These are phyloP conservation scores for Theodoxus fluviatilis DNA, from an alignment of 2,888 invertebrate species.

Conservation along the genomic window DNA sequence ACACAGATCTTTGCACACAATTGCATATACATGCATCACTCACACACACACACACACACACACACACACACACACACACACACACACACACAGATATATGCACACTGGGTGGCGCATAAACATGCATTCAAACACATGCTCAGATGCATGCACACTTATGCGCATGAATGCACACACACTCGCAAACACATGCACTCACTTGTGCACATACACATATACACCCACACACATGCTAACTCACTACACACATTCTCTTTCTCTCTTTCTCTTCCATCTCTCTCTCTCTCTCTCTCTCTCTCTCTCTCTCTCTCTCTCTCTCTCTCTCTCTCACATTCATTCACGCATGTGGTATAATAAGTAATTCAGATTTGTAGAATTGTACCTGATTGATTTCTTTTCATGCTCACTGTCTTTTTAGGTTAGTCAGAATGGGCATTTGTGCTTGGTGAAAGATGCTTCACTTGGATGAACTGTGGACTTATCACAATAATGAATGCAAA, in stretches of 20 bases:
- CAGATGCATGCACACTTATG: background rate
- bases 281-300: conserved; percentile 3
- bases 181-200: conserved; percentile 11
- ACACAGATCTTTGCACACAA: background rate
- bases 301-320: conserved; percentile 10
- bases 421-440: no score
- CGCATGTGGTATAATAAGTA: no score
- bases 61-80: conserved; percentile 6
- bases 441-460: no score
- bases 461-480: no score
- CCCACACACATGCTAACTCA: background rate
- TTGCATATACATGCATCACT: background rate
- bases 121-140: conserved; percentile 12
- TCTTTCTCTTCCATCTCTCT: conserved; percentile 17
- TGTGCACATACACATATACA: conserved; percentile 1
- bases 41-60: background rate
- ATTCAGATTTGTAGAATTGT: no score
- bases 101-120: conserved; percentile 12
- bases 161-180: conserved; percentile 11
- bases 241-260: background rate
- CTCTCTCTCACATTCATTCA: conserved; percentile 13
- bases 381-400: no score
- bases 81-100: conserved; percentile 16
- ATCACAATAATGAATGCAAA: no score
- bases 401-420: no score